Evolutionary conservation across 2,797 vertebrate genomes (phyloP).

Genomic region (Dromococcyx pavoninus): DNA sequence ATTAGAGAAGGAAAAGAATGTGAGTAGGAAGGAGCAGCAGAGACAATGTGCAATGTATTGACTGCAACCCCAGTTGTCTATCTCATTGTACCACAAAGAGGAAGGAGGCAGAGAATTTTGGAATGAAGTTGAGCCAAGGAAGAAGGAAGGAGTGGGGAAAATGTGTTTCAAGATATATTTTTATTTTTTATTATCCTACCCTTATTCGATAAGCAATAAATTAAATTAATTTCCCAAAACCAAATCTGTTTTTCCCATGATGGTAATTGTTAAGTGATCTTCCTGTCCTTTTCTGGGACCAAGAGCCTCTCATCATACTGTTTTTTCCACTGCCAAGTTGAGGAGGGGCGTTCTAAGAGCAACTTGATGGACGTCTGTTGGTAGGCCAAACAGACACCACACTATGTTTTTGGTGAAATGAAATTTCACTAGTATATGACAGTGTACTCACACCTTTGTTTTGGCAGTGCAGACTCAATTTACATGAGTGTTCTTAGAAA

Average conservation of each 20-base stretch:
- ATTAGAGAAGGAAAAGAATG: background rate
- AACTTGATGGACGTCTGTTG: background rate
- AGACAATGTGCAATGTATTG: fast-evolving
- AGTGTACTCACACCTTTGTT: background rate
- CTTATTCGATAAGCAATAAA: background rate
- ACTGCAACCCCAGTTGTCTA: fast-evolving
- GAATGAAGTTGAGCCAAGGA: background rate
- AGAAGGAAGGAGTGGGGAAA: background rate
- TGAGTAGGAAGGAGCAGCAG: background rate
- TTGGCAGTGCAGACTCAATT: background rate
- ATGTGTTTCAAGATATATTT: background rate
- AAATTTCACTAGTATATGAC: background rate
- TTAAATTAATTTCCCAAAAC: background rate
- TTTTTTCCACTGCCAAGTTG: background rate
- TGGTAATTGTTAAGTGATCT: background rate
- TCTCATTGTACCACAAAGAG: fast-evolving
- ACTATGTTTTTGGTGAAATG: background rate
- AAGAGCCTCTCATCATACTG: background rate
- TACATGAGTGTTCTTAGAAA: background rate
- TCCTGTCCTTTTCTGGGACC: background rate
- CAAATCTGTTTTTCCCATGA: background rate
- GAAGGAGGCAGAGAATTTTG: background rate
- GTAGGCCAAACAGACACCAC: background rate
- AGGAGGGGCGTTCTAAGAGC: background rate
- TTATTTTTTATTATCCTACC: background rate